Base-by-base conservation (phyloP, 2,888 invertebrate species). In the Ornithoptera priamus region DNA sequence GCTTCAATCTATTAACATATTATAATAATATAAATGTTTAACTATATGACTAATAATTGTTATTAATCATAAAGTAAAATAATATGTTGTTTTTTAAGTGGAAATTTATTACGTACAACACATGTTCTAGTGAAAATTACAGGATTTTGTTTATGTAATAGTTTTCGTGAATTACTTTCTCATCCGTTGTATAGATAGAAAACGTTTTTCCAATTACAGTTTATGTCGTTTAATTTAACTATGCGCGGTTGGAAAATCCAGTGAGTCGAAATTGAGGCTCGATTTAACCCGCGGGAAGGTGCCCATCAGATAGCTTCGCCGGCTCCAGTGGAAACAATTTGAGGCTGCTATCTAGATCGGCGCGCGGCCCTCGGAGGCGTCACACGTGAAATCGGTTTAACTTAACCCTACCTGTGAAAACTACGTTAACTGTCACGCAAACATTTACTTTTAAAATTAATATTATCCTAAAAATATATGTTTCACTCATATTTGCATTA, bases 251-350 rank as follows among this genome's bases (percentile, higher is more conserved):
- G 42, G 50, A 46, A 50, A 63, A 68, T 65, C 57, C 67, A 67
- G 69, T 63, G 70, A 59, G 68, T 73, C 69, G 71, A 62, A 77
- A 77, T 75, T 71, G 75, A 73, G 74, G 75, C 74, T 75, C 77
- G 80, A 80, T 76, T 80, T 78, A 74, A 69, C 69, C 73, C 66
- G 65, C 68, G 72, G 75, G 75, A 74, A 74, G 75, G 73, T 73
- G 74, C 85, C 86, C 85, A 90, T 91, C 90, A 85, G 91, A 91
- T 91, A 89, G 77, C 77, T 80, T 76, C 76, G 75, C 74, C 82
- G 83, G 82, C 78, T 81, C 82, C 85, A 83, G 83, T 86, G 85
- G 88, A 89, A 92, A 91, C 91, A 91, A 91, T 91, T 92, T 88
- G 82, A 79, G 76, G 73, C 73, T 75, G 79, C 82, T 92, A 92